A percentile compares a stretch with the other conserved stretches of the same genome.
Evolutionary conservation across 2,113 vertebrate species (phyloP).

Genomic region (Callorhinus ursinus): DNA sequence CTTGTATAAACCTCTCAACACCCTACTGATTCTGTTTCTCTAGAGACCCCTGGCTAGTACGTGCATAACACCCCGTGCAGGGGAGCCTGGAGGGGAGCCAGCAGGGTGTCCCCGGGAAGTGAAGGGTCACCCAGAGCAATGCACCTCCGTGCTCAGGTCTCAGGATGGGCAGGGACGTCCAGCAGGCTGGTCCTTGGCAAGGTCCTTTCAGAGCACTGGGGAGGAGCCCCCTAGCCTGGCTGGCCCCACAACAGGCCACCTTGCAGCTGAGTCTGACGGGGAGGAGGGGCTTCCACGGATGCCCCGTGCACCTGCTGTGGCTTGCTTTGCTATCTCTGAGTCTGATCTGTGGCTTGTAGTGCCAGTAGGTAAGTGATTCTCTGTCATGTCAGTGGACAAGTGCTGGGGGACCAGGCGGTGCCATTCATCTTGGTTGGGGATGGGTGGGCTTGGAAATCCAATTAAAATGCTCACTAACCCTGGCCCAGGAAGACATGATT

Average conservation of each 20-base stretch:
- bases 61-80: accelerated
- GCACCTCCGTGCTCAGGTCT: accelerated
- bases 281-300: accelerated
- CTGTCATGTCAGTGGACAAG: neutral
- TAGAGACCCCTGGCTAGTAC: neutral
- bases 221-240: neutral
- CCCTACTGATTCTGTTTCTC: neutral
- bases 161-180: neutral
- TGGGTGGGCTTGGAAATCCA: neutral
- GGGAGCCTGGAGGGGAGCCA: neutral
- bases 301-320: accelerated
- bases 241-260: neutral
- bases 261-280: neutral
- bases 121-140: neutral
- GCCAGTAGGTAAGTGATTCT: no score
- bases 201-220: neutral
- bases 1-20: accelerated
- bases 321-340: neutral
- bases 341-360: accelerated
- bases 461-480: neutral
- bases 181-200: neutral
- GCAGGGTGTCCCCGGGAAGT: neutral
- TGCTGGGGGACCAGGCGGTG: neutral
- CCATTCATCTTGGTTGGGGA: neutral
- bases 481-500: accelerated